Percentiles rank a stretch among this genome's conserved stretches.
Evolutionary conservation across 2,113 vertebrate genomes (phyloP).

Genomic region (Hydropotes inermis): DNA sequence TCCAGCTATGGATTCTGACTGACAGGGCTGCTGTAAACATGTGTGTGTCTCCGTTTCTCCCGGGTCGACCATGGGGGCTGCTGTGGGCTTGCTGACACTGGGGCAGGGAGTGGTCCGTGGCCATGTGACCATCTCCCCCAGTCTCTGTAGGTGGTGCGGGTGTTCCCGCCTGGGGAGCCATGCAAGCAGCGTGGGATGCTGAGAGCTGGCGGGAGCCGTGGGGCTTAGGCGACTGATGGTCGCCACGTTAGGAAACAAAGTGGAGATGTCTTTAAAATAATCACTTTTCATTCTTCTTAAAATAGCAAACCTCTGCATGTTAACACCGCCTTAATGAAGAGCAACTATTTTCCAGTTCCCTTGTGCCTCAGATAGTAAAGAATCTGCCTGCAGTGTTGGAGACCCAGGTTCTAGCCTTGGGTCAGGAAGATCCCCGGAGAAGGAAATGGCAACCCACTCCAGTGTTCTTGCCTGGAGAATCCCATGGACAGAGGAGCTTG

Average conservation of each 20-base stretch:
- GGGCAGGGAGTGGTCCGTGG: neutral
- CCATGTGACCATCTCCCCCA: neutral
- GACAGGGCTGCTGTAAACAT: neutral
- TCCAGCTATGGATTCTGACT: neutral
- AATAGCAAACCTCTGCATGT: neutral
- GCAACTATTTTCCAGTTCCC: neutral
- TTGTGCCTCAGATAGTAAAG: neutral
- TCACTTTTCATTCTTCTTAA: neutral
- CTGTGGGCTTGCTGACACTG: neutral
- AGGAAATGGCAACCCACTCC: neutral
- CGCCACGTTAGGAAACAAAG: fast-evolving
- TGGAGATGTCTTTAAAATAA: neutral
- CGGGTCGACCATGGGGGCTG: neutral
- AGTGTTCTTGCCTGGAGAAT: neutral
- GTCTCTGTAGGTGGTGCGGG: neutral
- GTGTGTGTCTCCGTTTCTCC: neutral
- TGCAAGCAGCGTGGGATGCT: neutral
- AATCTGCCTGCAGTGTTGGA: neutral
- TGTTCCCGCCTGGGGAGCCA: neutral
- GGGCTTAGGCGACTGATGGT: fast-evolving
- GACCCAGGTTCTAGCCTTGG: neutral
- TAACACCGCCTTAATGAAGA: neutral
- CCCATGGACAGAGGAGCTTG: neutral
- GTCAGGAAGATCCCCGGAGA: neutral
- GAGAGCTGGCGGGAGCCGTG: fast-evolving